phyloP scores from a whole-genome alignment of 2,113 vertebrate genomes.

The Tachysurus fulvidraco region DNA sequence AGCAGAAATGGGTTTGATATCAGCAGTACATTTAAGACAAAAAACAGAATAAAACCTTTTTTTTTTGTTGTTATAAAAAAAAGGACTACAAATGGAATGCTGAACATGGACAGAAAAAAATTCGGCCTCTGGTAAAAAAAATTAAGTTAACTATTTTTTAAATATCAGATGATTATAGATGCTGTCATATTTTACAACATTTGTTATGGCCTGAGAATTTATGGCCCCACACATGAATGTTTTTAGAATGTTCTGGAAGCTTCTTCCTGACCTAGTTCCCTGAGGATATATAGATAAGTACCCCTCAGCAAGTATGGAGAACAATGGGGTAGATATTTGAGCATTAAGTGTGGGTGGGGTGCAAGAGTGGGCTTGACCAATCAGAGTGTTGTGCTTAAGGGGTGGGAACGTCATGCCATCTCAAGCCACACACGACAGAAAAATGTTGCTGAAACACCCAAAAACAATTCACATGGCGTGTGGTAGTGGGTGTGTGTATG shows the following conservation, averaged over 20 bases:
- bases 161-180: background rate
- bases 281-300: background rate
- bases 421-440: constrained; percentile 64
- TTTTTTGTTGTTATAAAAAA: too few species aligned
- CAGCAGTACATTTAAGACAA: too few species aligned
- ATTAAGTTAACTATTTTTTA: background rate
- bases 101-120: too few species aligned
- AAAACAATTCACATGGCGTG: constrained; percentile 23
- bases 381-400: constrained; percentile 55
- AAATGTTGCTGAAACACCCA: constrained; percentile 55
- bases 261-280: background rate
- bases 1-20: too few species aligned
- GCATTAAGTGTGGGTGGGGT: background rate
- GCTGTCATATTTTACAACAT: background rate
- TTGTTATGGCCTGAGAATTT: background rate
- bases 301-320: background rate
- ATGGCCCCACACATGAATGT: background rate
- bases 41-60: too few species aligned
- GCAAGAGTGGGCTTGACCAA: constrained; percentile 53
- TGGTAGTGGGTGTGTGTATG: background rate
- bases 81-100: too few species aligned
- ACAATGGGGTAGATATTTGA: constrained; percentile 32
- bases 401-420: constrained; percentile 72
- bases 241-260: background rate
- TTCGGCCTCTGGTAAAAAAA: too few species aligned